Conservation (phyloP, 2,113 vertebrate species). For the Myotis yumanensis region DNA sequence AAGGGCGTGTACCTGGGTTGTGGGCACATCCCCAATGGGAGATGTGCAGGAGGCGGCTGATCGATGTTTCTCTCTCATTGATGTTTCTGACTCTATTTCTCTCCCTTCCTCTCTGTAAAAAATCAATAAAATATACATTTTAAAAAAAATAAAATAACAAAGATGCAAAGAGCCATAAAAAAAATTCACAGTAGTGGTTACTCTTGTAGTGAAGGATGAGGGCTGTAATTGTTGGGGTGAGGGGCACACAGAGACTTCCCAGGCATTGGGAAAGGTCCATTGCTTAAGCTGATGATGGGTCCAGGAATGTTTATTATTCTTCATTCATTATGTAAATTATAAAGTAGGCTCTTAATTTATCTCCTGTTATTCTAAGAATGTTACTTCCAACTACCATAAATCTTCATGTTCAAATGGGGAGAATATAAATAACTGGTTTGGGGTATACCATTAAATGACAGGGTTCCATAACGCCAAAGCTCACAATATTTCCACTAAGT, state of each 20-base stretch:
- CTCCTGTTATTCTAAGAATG: background rate
- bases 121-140: too few relatives aligned
- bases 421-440: background rate
- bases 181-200: background rate
- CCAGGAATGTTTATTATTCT: background rate
- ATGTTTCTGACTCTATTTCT: too few relatives aligned
- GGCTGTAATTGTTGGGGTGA: background rate
- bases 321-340: background rate
- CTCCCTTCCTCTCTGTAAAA: too few relatives aligned
- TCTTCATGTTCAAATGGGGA: background rate
- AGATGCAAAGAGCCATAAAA: background rate
- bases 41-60: too few relatives aligned
- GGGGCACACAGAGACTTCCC: accelerated
- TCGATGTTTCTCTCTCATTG: too few relatives aligned
- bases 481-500: background rate
- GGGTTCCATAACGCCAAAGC: background rate
- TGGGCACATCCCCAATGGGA: too few relatives aligned
- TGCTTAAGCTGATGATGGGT: background rate
- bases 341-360: background rate
- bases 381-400: background rate
- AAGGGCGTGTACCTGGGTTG: too few relatives aligned
- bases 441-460: background rate
- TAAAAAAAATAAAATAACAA: background rate
- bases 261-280: background rate
- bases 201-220: background rate